Evolutionary conservation across 1,140 invertebrate genomes (phyloP).

Genomic region (Halesus radiatus): DNA sequence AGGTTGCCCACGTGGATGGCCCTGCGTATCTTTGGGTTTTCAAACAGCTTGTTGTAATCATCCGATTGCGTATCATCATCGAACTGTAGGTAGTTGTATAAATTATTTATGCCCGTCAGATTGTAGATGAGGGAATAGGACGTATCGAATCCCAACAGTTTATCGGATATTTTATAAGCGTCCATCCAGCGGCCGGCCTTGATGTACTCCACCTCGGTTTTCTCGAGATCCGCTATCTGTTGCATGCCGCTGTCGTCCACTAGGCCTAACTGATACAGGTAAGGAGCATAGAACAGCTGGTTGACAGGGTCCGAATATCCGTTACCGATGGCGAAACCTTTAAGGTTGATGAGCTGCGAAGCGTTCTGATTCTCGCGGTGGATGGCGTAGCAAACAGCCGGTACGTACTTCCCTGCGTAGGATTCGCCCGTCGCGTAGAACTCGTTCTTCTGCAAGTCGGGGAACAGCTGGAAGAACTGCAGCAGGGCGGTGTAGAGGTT

Average conservation of each 20-base stretch:
- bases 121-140: constrained; percentile 81
- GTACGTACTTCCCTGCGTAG: constrained; percentile 89
- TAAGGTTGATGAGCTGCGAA: constrained; percentile 75
- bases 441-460: constrained; percentile 74
- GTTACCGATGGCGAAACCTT: constrained; percentile 88
- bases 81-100: constrained; percentile 84
- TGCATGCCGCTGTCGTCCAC: constrained; percentile 77
- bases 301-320: constrained; percentile 86
- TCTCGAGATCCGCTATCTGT: constrained; percentile 75
- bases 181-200: constrained; percentile 74
- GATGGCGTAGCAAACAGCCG: constrained; percentile 83
- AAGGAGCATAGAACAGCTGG: constrained; percentile 84
- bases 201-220: constrained; percentile 73
- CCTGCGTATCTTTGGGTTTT: constrained; percentile 73
- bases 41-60: constrained; percentile 72
- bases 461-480: constrained; percentile 84
- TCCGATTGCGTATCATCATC: constrained; percentile 64
- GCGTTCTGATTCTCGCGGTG: constrained; percentile 73
- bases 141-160: constrained; percentile 79
- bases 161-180: constrained; percentile 80
- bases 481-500: constrained; percentile 76
- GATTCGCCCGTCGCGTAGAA: constrained; percentile 90
- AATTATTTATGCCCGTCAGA: constrained; percentile 82
- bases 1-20: constrained; percentile 88
- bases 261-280: constrained; percentile 86